Percentiles rank a stretch among this genome's conserved stretches.
Conservation (phyloP, 2,888 invertebrate species). For the Drosophila suboccidentalis region DNA sequence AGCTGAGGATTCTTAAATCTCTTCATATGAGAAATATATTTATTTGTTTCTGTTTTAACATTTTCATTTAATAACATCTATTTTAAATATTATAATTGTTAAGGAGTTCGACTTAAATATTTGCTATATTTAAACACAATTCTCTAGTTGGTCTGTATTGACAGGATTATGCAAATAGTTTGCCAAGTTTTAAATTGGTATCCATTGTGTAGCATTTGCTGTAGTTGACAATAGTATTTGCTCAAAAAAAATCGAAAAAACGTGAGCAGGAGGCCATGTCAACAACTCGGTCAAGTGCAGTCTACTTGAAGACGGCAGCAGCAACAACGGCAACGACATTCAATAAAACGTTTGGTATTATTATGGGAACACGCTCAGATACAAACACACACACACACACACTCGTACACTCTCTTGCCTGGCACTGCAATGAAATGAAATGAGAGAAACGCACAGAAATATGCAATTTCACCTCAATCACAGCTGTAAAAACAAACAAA, state of each 20-base stretch:
- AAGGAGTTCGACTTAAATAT: not conserved
- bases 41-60: too few relatives aligned
- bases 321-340: conserved; percentile 64
- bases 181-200: conserved; percentile 19
- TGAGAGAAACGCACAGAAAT: conserved; percentile 73
- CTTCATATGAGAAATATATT: too few relatives aligned
- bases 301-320: conserved; percentile 37
- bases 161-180: conserved; percentile 27
- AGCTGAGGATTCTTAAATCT: too few relatives aligned
- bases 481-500: conserved; percentile 79
- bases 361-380: conserved; percentile 42
- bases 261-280: conserved; percentile 1
- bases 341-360: conserved; percentile 79
- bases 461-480: conserved; percentile 81
- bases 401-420: conserved; percentile 3
- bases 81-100: too few relatives aligned
- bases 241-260: not conserved
- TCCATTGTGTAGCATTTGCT: conserved; percentile 13
- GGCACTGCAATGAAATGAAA: conserved; percentile 51
- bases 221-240: not conserved
- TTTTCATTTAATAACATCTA: too few relatives aligned
- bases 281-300: conserved; percentile 56
- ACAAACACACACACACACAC: conserved; percentile 14
- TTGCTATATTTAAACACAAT: not conserved
- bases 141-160: not conserved